Conservation (phyloP, 2,797 vertebrate species). For the Chelonia mydas region DNA sequence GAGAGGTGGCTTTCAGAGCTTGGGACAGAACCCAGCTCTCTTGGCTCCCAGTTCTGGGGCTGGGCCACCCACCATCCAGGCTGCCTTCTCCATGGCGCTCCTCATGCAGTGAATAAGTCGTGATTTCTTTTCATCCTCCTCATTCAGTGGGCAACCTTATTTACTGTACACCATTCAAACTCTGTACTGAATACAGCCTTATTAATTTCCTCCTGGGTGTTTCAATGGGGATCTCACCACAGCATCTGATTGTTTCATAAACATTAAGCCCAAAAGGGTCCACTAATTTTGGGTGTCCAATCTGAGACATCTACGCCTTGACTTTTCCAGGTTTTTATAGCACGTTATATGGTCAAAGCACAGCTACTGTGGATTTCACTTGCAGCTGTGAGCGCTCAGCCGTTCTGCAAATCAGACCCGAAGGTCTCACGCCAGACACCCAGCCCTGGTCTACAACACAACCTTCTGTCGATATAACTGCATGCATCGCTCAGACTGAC, state of each 20-base stretch:
- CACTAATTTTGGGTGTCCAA: too few species aligned
- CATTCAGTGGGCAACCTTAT: slow-evolving; percentile 28
- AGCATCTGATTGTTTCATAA: slow-evolving; percentile 29
- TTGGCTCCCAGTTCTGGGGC: too few species aligned
- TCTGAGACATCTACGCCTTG: too few species aligned
- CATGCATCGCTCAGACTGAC: too few species aligned
- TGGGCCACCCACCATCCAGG: too few species aligned
- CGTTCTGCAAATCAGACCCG: too few species aligned
- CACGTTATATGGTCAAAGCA: not conserved
- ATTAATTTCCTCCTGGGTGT: slow-evolving; percentile 40
- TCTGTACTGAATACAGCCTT: not conserved
- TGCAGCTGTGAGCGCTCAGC: too few species aligned
- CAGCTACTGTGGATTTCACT: not conserved
- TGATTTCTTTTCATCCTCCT: slow-evolving; percentile 47
- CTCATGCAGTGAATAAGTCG: slow-evolving; percentile 24
- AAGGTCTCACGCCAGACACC: too few species aligned
- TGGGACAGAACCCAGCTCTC: not conserved
- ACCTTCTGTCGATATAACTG: too few species aligned
- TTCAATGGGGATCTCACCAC: not conserved
- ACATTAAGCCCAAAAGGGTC: not conserved
- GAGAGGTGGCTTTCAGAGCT: not conserved
- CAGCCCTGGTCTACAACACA: too few species aligned
- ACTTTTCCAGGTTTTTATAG: not conserved
- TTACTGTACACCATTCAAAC: not conserved
- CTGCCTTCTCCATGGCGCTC: not conserved